Evolutionary conservation across 2,888 invertebrate species (phyloP), one percentile per base, ranked within the genome.

Genomic region (Lasioglossum calceatum): DNA sequence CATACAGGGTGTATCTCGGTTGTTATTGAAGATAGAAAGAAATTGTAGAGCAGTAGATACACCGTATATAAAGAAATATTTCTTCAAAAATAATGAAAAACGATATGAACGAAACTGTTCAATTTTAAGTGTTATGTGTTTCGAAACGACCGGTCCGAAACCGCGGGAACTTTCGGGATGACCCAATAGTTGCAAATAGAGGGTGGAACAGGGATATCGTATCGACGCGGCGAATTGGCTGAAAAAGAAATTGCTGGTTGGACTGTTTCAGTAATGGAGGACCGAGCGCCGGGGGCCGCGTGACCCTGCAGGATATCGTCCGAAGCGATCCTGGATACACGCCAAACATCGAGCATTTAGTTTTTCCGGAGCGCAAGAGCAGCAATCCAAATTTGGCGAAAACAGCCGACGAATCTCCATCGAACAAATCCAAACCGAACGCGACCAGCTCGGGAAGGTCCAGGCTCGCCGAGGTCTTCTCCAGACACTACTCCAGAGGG

Each of bases 291-390:
- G 90, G 91, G 54, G 80, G 93, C 87, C 92, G 93, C 76, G 92
- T 94, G 73, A 94, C 94, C 58, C 93, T 95, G 74, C 95, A 94
- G 87, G 95, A 95, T 87, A 94, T 95, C 83, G 95, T 95, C 42
- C 92, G 95, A 74, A 95, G 93, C 88, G 95, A 95, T 95, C 96
- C 96, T 44, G 96, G 96, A 87, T 96, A 96, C 92, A 96, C 96
- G 77, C 95, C 96, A 84, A 96, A 96, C 93, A 96, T 96, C 92
- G 96, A 96, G 91, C 96, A 96, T 92, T 95, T 96, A 88, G 96
- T 96, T 82, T 96, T 96, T 88, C 96, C 96, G 36, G 95, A 95
- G 81, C 95, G 96, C 85, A 96, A 96, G 91, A 95, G 96, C 92
- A 95, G 95, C 88, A 95, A 96, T 87, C 95, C 96, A 77, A 94